Percentiles rank a stretch among this genome's conserved stretches.
Conservation (phyloP, 2,797 vertebrate species). For the Potorous gilbertii region DNA sequence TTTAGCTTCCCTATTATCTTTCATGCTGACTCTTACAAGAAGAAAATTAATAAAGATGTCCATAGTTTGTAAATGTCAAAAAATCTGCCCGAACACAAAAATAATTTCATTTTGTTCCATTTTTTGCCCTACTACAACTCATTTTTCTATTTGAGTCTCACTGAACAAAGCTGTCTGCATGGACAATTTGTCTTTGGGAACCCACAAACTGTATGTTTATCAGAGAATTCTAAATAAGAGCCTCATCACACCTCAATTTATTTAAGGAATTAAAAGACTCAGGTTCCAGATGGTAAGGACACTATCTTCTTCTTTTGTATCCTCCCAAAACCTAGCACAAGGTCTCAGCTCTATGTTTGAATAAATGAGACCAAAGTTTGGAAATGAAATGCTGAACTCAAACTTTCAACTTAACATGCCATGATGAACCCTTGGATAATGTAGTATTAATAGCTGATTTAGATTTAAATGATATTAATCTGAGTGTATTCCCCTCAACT, state of each 20-base stretch:
- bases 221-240: constrained; percentile 17
- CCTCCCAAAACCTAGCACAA: not conserved
- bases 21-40: not conserved
- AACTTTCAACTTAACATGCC: constrained; percentile 56
- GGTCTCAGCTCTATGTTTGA: not conserved
- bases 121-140: not conserved
- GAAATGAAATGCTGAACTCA: not conserved
- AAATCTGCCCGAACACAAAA: not conserved
- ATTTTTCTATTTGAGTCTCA: constrained; percentile 42
- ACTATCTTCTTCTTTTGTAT: not conserved
- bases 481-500: not conserved
- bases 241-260: not conserved
- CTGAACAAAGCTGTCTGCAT: constrained; percentile 36
- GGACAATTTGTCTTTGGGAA: constrained; percentile 42
- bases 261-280: not conserved
- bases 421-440: not conserved
- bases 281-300: constrained; percentile 21
- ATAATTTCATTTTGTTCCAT: not conserved
- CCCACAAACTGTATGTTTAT: constrained; percentile 43
- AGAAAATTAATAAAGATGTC: constrained; percentile 30
- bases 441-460: constrained; percentile 32
- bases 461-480: constrained; percentile 2
- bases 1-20: not conserved
- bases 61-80: constrained; percentile 27
- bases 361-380: constrained; percentile 2